Evolutionary conservation across 1,140 invertebrate species (phyloP).

Genomic region (Alviniconcha marisindica): DNA sequence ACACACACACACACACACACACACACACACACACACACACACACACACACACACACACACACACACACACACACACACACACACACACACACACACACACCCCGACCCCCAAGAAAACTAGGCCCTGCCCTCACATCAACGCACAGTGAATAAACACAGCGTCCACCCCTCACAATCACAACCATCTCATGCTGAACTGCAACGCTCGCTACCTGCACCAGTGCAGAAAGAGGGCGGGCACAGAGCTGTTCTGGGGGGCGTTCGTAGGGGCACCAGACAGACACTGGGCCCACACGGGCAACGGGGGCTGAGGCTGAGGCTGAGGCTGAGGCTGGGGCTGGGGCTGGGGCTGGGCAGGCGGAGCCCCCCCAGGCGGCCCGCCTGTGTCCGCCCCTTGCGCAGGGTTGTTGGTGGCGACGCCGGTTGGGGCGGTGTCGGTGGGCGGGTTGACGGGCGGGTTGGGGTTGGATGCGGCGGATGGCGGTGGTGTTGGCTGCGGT

Average conservation of each 20-base stretch:
- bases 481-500: neutral
- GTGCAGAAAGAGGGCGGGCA: slow-evolving; percentile 27
- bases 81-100: neutral
- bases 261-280: slow-evolving; percentile 23
- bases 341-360: neutral
- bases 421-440: neutral
- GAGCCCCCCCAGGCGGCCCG: neutral
- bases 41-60: slow-evolving; percentile 11
- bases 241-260: slow-evolving; percentile 34
- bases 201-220: slow-evolving; percentile 26
- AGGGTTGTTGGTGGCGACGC: neutral
- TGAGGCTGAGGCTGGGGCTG: neutral
- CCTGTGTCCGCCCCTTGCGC: neutral
- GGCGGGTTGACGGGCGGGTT: neutral
- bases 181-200: no score
- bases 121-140: no score
- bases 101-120: neutral
- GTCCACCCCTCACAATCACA: no score
- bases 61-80: neutral
- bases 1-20: slow-evolving; percentile 3
- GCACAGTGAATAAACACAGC: no score
- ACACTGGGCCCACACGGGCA: slow-evolving; percentile 25
- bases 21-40: slow-evolving; percentile 17
- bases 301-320: no score
- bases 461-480: neutral